These are phyloP conservation scores for Phalacrocorax pelagicus DNA, from an alignment of 2,113 vertebrate species.

Conservation along the genomic window DNA sequence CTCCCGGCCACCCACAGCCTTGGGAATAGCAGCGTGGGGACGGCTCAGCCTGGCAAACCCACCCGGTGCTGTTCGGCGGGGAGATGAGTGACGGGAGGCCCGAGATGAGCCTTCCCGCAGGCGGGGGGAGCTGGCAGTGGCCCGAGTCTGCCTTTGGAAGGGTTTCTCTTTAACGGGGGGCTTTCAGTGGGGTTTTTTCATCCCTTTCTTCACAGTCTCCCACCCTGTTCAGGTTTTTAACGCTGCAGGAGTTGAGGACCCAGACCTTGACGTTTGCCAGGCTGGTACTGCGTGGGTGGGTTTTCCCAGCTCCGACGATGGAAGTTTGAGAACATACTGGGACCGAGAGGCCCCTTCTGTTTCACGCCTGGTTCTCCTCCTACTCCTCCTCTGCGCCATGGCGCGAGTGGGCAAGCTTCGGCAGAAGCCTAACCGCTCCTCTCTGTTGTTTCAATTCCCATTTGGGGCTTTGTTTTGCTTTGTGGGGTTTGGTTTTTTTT, in stretches of 20 bases:
- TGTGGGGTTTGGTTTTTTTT: background rate
- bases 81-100: background rate
- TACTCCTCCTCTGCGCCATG: background rate
- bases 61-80: fast-evolving
- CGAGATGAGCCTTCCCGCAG: no score
- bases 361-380: background rate
- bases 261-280: background rate
- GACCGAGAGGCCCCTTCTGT: background rate
- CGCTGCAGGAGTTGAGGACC: fast-evolving
- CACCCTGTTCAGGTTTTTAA: background rate
- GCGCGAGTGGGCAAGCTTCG: background rate
- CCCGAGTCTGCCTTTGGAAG: background rate
- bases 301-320: background rate
- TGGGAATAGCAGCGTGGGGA: background rate
- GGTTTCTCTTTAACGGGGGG: background rate
- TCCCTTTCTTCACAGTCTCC: background rate
- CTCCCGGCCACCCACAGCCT: background rate
- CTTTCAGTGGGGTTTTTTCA: background rate
- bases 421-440: background rate
- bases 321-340: background rate
- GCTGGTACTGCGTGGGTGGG: background rate
- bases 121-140: fast-evolving
- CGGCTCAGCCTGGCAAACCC: background rate
- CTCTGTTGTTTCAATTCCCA: background rate
- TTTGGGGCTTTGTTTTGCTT: background rate